Conservation (phyloP, 2,797 vertebrate genomes). For the Phoeniculus purpureus region DNA sequence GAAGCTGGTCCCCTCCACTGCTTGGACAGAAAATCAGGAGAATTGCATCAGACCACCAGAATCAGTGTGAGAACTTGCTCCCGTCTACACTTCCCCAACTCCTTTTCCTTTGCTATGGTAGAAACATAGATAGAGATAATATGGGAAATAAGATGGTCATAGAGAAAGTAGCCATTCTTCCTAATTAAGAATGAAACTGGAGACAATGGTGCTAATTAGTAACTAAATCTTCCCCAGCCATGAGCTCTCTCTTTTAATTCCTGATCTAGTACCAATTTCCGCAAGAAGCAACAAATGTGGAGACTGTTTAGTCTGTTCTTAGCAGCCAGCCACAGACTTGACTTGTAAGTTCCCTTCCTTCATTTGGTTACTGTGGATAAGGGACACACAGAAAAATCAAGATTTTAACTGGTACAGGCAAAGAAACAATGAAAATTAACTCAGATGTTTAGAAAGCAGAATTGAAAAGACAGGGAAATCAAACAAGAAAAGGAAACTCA, state of each 20-base stretch:
- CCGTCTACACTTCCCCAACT: accelerated
- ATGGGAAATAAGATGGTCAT: neutral
- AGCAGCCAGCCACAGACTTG: too few species aligned
- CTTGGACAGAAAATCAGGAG: neutral
- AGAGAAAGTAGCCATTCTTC: neutral
- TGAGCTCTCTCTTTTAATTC: neutral
- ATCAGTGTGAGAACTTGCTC: neutral
- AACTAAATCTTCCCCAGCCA: accelerated
- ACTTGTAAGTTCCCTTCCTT: too few species aligned
- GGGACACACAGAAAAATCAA: too few species aligned
- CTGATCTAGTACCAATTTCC: neutral
- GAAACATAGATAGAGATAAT: neutral
- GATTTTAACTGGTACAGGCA: too few species aligned
- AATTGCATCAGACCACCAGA: neutral
- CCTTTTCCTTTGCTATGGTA: neutral
- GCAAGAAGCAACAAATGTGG: neutral
- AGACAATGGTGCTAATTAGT: neutral
- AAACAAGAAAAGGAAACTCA: too few species aligned
- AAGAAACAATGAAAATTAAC: too few species aligned
- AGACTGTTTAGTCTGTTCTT: neutral
- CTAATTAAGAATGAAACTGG: neutral
- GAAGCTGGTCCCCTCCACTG: neutral
- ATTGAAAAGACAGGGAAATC: too few species aligned
- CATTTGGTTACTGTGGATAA: too few species aligned
- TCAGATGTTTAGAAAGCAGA: too few species aligned